Base-by-base conservation (phyloP, 2,797 vertebrate genomes). In the Phataginus tricuspis region DNA sequence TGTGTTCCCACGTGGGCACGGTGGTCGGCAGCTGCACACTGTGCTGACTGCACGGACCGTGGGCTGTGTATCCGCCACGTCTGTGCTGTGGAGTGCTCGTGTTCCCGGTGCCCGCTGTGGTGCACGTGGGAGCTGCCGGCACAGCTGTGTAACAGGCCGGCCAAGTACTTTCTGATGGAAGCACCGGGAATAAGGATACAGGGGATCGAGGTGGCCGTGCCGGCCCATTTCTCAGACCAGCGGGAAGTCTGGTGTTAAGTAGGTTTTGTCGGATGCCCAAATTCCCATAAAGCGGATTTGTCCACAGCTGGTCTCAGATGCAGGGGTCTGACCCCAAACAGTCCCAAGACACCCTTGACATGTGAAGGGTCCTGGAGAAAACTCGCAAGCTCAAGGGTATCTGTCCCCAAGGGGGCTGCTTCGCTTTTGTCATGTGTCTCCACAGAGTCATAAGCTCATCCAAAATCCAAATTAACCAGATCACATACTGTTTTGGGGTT, bases 11-110 rank as follows among this genome's bases (percentile, higher is more conserved):
- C 94, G 94, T 79, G 71, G 59, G 85, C 61, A 59, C 86, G n/a
- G 95, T 86, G 53, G 80, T 86, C 86, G 61, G 88, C 91, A 64
- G 90, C 91, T 88, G 95, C 91, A 95, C 77, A 91, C 66, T 92
- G 66, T 64, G 86, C 21, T 39, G 94, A 88, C 94, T 93, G 29
- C 96, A 94, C 74, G 92, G 39, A 80, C 96, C 55, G 96, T 72
- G 53, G 97, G 91, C 42, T 97, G 57, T 96, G 27, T 96, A 90
- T 97, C 91, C 92, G 25, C 97, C 27, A 66, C 91, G 95, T 94
- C 86, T 59, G 42, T 86, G 63, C 88, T 93, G 66, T 82, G 25
- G 69, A 61, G 15, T 75, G 4, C 14, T 31, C 53, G 13, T 64
- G 74, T 90, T 34, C 49, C 89, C 42, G 18, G 72, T 27, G 45